A percentile compares a stretch with the other conserved stretches of the same genome.
Evolutionary conservation across 2,888 invertebrate species (phyloP).

Genomic region (Rutpela maculata): DNA sequence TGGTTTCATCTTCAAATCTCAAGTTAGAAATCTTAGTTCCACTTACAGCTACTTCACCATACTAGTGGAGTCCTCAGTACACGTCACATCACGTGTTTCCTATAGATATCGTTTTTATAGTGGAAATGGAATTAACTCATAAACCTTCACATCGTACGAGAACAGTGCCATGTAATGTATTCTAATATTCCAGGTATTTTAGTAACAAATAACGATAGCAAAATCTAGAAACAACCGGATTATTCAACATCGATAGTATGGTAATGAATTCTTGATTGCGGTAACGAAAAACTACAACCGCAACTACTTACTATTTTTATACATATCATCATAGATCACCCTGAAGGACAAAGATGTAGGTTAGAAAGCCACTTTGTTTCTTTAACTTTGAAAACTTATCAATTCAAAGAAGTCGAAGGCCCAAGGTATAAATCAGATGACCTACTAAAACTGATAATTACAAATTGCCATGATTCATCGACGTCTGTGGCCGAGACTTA

Average conservation of each 20-base stretch:
- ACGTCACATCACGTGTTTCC: too few species aligned
- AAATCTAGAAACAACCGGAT: background rate
- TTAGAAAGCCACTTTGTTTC: background rate
- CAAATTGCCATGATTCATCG: slow-evolving; percentile 20
- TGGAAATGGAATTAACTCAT: too few species aligned
- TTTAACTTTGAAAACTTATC: background rate
- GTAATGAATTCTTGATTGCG: background rate
- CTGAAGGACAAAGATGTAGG: background rate
- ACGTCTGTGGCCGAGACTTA: slow-evolving; percentile 16
- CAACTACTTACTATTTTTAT: background rate
- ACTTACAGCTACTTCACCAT: too few species aligned
- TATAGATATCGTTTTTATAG: too few species aligned
- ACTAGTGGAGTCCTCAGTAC: too few species aligned
- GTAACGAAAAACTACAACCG: background rate
- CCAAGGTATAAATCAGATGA: background rate
- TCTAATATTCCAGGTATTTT: too few species aligned
- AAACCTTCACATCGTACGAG: too few species aligned
- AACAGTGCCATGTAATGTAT: too few species aligned
- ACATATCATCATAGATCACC: background rate
- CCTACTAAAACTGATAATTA: slow-evolving; percentile 7
- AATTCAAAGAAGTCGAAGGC: background rate
- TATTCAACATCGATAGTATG: background rate
- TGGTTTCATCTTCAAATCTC: too few species aligned
- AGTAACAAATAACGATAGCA: too few species aligned
- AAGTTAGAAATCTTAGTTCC: too few species aligned